Base-by-base conservation (phyloP, 2,888 invertebrate genomes). In the Calameuta filiformis region DNA sequence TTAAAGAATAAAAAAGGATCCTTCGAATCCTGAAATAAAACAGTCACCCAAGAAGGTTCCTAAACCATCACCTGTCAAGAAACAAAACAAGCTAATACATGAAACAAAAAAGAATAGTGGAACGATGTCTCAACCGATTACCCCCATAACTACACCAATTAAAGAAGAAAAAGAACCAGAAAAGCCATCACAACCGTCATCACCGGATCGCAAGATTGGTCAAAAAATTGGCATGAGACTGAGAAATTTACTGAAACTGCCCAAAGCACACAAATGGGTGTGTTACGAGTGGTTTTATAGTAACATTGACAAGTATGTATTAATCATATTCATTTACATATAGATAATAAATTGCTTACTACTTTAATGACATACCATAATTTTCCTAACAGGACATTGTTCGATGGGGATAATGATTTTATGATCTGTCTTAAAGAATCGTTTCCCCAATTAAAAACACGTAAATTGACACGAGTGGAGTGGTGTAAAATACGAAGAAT, bases 201-300 rank as follows among this genome's bases (percentile, higher is more conserved):
- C 95, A 31, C 95, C 96, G 31, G 98, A 98, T 90, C 95, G 96
- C 80, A 96, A 96, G 90, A 94, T 96, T 84, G 98, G 98, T 0
- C 98, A 98, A 88, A 94, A 96, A 86, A 97, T 98, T 85, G 98
- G 98, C 2, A 94, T 97, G 92, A 93, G 98, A 83, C 92, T 98
- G 79, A 93, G 98, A 83, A 99, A 99, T 92, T 94, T 99, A 40
- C 93, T 99, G 6, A 99, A 99, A 92, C 92, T 99, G 82, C 99
- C 99, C 0, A 99, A 99, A 93, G 99, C 99, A 6, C 98, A 99
- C 91, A 98, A 98, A 92, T 99, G 99, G 98, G 99, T 99, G 12
- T 99, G 98, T 92, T 99, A 98, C 92, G 99, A 99, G 92, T 99
- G 98, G 96, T 99, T 99, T 92, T 99, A 99, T 92, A 99, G 99